Conservation (phyloP, 2,888 invertebrate genomes). For the Nasonia oneida region DNA sequence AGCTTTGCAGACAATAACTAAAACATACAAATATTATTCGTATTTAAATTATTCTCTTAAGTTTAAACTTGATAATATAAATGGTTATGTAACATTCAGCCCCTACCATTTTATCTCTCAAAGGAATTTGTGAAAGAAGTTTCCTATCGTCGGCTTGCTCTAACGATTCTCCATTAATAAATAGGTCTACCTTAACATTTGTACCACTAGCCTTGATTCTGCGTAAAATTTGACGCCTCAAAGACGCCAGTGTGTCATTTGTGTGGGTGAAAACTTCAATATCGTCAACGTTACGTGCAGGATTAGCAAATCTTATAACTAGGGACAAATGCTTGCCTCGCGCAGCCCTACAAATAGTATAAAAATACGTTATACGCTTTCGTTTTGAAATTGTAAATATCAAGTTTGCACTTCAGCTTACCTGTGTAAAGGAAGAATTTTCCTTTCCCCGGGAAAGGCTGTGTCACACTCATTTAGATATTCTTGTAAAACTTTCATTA, state of each 20-base stretch:
- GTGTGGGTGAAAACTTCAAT: slow-evolving; percentile 95
- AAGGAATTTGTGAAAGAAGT: slow-evolving; percentile 90
- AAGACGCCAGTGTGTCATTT: slow-evolving; percentile 94
- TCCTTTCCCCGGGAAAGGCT: slow-evolving; percentile 92
- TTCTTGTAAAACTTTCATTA: slow-evolving; percentile 96
- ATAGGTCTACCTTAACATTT: slow-evolving; percentile 94
- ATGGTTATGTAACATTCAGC: neutral
- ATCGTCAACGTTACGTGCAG: slow-evolving; percentile 93
- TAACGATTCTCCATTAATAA: slow-evolving; percentile 92
- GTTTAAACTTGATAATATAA: slow-evolving; percentile 9
- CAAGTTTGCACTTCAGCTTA: slow-evolving; percentile 67
- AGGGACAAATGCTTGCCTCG: slow-evolving; percentile 94
- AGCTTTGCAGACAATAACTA: slow-evolving; percentile 89
- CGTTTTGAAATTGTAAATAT: neutral
- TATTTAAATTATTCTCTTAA: slow-evolving; percentile 16
- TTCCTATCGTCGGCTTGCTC: slow-evolving; percentile 94
- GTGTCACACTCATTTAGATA: slow-evolving; percentile 97
- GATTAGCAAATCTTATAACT: slow-evolving; percentile 92
- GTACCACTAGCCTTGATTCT: slow-evolving; percentile 83
- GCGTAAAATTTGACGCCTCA: slow-evolving; percentile 89
- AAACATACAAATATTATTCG: slow-evolving; percentile 63
- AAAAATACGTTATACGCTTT: slow-evolving; percentile 40
- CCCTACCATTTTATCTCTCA: slow-evolving; percentile 92
- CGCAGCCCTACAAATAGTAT: slow-evolving; percentile 84
- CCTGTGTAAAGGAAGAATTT: slow-evolving; percentile 92